A percentile compares a stretch with the other conserved stretches of the same genome.
phyloP scores from a whole-genome alignment of 1,140 invertebrate genomes.

The Melitaea cinxia region DNA sequence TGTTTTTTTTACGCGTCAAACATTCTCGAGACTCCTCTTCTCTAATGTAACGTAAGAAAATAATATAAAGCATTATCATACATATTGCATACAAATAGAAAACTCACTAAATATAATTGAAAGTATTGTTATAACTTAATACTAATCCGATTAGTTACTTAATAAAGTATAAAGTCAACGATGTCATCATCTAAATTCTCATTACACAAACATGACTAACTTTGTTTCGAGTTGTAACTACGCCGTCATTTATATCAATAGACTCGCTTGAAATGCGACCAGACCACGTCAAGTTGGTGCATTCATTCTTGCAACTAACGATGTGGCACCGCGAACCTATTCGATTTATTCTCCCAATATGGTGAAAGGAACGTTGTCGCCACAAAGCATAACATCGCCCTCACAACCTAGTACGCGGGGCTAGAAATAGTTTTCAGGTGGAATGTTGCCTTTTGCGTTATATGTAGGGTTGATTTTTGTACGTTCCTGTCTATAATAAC shows the following conservation, averaged over 20 bases:
- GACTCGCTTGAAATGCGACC: conserved; percentile 51
- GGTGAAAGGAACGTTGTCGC: conserved; percentile 61
- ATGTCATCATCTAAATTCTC: conserved; percentile 2
- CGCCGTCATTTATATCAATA: conserved; percentile 33
- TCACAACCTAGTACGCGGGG: conserved; percentile 42
- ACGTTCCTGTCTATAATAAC: conserved; percentile 34
- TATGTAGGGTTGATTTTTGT: conserved; percentile 50
- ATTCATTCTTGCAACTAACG: conserved; percentile 55
- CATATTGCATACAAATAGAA: too few relatives aligned
- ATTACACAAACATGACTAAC: neutral
- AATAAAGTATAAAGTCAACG: neutral
- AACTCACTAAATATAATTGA: too few relatives aligned
- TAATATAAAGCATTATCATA: too few relatives aligned
- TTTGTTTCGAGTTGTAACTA: conserved; percentile 21
- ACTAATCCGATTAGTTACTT: neutral
- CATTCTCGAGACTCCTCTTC: too few relatives aligned
- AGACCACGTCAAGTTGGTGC: conserved; percentile 50
- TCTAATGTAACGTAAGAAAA: too few relatives aligned
- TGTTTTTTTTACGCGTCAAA: too few relatives aligned
- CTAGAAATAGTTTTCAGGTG: conserved; percentile 30
- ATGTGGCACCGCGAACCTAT: conserved; percentile 50
- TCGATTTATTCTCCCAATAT: conserved; percentile 67
- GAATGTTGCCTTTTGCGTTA: conserved; percentile 32
- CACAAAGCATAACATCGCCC: conserved; percentile 68
- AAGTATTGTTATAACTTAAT: too few relatives aligned